Base-by-base conservation (phyloP, 1,140 invertebrate species). In the Plutomurus gul region DNA sequence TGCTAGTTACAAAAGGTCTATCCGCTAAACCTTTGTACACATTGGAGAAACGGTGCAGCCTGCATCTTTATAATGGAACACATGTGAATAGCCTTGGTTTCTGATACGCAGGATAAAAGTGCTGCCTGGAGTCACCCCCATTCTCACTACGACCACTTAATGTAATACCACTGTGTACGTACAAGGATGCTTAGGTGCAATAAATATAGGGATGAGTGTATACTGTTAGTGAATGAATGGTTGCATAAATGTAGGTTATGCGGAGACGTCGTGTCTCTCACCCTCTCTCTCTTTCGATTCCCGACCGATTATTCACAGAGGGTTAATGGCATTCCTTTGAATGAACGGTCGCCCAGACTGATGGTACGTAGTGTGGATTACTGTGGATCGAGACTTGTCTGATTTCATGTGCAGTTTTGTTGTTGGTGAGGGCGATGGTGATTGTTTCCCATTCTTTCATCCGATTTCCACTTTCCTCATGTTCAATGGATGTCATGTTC, bases 251-350 rank as follows among this genome's bases (percentile, higher is more conserved):
- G 56, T 65, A 30, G 56, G 56, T 65, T 65, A 33, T 65, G 56
- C n/a, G 56, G 27, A n/a, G 56, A n/a, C 27, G n/a, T n/a, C n/a
- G n/a, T n/a, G n/a, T 33, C 20, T 70, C 43, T 56, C 75, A 77
- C 75, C 75, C 75, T 77, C 56, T 70, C 75, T 70, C 75, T 56
- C 75, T 77, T 39, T 70, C 75, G 75, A 76, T 77, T 70, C 56
- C 56, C 51, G 56, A 70, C 56, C 75, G 75, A 70, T 70, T 77
- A 65, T 77, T 65, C 51, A 70, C 56, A 46, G 13, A 77, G 56
- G 75, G 75, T 65, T 77, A 77, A 77, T 77, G 75, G 75, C 75
- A 77, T 77, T 77, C 75, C 75, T 70, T 70, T 70, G 75, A 77
- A 70, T 37, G 49, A 56, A 47, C 20, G 13, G 25, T 18, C 27